phyloP scores from a whole-genome alignment of 2,888 invertebrate genomes.

The Plebejus anna region DNA sequence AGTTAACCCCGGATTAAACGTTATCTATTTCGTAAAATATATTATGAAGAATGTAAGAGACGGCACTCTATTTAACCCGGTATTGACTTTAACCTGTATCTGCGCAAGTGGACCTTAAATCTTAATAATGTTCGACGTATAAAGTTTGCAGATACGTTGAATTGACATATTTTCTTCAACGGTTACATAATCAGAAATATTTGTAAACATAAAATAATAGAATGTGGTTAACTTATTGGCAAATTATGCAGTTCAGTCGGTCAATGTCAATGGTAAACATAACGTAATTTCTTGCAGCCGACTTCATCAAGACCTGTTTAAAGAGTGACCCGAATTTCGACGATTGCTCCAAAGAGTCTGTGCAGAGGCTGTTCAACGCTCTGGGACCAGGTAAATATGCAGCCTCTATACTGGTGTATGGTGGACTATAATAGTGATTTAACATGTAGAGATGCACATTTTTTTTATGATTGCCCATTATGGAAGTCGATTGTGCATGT shows the following conservation, averaged over 20 bases:
- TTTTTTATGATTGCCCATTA: no score
- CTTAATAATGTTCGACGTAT: no score
- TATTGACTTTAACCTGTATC: no score
- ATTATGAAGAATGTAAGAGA: no score
- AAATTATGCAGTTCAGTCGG: slow-evolving; percentile 23
- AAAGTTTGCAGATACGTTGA: not conserved
- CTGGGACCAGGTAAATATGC: slow-evolving; percentile 70
- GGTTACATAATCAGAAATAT: not conserved
- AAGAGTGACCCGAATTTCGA: slow-evolving; percentile 82
- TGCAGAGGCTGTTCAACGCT: slow-evolving; percentile 83
- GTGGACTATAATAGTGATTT: not conserved
- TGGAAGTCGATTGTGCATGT: no score
- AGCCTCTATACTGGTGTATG: no score
- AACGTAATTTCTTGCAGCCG: slow-evolving; percentile 73
- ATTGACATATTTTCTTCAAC: slow-evolving; percentile 3
- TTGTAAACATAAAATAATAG: slow-evolving; percentile 11
- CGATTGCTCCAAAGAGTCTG: slow-evolving; percentile 83
- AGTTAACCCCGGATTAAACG: no score
- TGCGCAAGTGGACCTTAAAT: no score
- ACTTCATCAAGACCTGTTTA: slow-evolving; percentile 83
- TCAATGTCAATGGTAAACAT: slow-evolving; percentile 23
- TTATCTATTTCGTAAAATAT: no score
- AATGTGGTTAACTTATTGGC: slow-evolving; percentile 17
- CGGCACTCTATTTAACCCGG: no score
- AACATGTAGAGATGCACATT: no score